These are phyloP conservation scores for Netelia virgata DNA, from an alignment of 2,888 invertebrate species.

Conservation along the genomic window DNA sequence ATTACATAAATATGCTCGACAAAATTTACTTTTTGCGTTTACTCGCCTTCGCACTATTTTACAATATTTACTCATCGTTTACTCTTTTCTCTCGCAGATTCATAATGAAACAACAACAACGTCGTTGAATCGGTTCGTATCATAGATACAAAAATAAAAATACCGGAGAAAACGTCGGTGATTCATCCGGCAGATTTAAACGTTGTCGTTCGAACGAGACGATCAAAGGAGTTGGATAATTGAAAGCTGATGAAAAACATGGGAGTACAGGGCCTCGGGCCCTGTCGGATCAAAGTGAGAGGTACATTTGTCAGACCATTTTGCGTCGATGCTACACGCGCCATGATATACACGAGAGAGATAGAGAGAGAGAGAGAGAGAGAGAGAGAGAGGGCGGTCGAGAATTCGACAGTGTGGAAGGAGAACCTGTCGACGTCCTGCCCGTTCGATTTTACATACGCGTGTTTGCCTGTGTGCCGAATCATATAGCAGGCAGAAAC, in stretches of 20 bases:
- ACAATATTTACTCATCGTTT: not conserved
- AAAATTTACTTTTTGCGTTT: not conserved
- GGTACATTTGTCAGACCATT: conserved; percentile 16
- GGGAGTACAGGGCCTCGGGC: conserved; percentile 18
- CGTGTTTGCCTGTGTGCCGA: not conserved
- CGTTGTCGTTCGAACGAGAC: conserved; percentile 23
- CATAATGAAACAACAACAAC: not conserved
- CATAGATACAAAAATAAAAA: not conserved
- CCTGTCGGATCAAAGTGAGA: conserved; percentile 29
- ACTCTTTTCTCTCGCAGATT: not conserved
- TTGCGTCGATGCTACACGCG: not conserved
- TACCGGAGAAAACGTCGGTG: not conserved
- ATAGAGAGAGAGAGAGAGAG: not conserved
- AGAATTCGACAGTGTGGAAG: conserved; percentile 33
- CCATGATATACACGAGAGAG: not conserved
- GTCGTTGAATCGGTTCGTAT: not conserved
- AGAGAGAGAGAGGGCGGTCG: not conserved
- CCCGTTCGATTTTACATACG: conserved; percentile 39
- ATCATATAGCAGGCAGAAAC: conserved; percentile 20
- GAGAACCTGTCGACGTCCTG: conserved; percentile 51
- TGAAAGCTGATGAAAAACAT: conserved; percentile 41
- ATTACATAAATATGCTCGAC: not conserved
- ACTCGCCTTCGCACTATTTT: too few species aligned
- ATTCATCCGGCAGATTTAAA: not conserved
- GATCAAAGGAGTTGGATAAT: conserved; percentile 51